Conservation (phyloP, 1,140 invertebrate genomes). For the Ceratina japonica region DNA sequence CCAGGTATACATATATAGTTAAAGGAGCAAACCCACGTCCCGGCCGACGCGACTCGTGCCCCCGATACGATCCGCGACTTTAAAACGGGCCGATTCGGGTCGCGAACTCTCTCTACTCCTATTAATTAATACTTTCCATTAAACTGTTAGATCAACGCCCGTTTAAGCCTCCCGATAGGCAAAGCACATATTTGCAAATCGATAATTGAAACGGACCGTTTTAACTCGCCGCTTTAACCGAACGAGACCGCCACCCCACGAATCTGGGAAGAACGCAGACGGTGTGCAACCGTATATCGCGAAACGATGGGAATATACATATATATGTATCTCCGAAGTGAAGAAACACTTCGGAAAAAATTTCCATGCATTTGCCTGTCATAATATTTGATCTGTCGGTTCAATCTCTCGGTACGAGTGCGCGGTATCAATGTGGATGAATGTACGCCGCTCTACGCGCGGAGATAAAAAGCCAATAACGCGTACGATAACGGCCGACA, state of each 20-base stretch:
- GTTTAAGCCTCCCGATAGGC: not conserved
- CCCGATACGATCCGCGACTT: not conserved
- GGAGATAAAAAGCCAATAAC: constrained; percentile 40
- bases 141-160: constrained; percentile 17
- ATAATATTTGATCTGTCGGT: constrained; percentile 39
- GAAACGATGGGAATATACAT: not conserved
- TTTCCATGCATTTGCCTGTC: constrained; percentile 38
- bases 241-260: not conserved
- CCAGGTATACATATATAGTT: too few relatives aligned
- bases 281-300: too few relatives aligned
- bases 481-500: not conserved
- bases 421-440: constrained; percentile 2
- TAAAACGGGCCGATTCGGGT: too few relatives aligned
- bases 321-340: not conserved
- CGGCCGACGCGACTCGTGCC: too few relatives aligned
- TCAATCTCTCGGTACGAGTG: constrained; percentile 29
- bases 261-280: too few relatives aligned
- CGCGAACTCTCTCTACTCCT: too few relatives aligned
- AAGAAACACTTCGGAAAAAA: constrained; percentile 16
- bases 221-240: constrained; percentile 22
- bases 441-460: not conserved
- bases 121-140: constrained; percentile 7
- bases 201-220: constrained; percentile 4
- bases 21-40: too few relatives aligned
- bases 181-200: not conserved